Evolutionary conservation across 2,797 vertebrate species (phyloP).

Genomic region (Urosaurus nigricauda): DNA sequence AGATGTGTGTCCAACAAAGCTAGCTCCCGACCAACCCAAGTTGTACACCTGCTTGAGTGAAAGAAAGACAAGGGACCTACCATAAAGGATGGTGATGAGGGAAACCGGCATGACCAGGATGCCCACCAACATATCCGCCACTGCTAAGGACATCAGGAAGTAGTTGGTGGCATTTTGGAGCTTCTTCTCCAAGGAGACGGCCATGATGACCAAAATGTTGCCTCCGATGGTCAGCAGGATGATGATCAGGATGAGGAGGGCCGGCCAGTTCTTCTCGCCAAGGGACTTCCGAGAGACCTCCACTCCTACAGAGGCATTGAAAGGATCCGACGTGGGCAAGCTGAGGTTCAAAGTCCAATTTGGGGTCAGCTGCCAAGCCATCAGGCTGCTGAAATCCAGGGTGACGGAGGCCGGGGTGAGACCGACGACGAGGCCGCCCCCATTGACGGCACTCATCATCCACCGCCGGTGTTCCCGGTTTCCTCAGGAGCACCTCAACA

Average conservation of each 20-base stretch:
- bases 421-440: slow-evolving; percentile 80
- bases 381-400: slow-evolving; percentile 79
- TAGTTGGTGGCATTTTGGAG: slow-evolving; percentile 98
- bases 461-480: slow-evolving; percentile 27
- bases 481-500: slow-evolving; percentile 53
- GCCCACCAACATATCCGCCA: slow-evolving; percentile 97
- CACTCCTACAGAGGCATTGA: slow-evolving; percentile 73
- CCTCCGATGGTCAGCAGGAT: slow-evolving; percentile 94
- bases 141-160: slow-evolving; percentile 94
- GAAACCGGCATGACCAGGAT: slow-evolving; percentile 97
- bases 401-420: slow-evolving; percentile 80
- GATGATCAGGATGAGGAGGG: slow-evolving; percentile 90
- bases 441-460: slow-evolving; percentile 79
- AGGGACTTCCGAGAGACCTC: slow-evolving; percentile 67
- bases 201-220: slow-evolving; percentile 96
- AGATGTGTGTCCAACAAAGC: too few species aligned
- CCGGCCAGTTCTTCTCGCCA: slow-evolving; percentile 92
- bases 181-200: slow-evolving; percentile 95
- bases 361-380: slow-evolving; percentile 83
- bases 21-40: too few species aligned
- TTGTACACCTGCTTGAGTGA: background rate
- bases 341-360: slow-evolving; percentile 87
- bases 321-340: slow-evolving; percentile 69
- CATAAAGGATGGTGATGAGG: slow-evolving; percentile 93
- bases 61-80: slow-evolving; percentile 81